Conservation (phyloP, 2,113 vertebrate species). For the Platanista minor region DNA sequence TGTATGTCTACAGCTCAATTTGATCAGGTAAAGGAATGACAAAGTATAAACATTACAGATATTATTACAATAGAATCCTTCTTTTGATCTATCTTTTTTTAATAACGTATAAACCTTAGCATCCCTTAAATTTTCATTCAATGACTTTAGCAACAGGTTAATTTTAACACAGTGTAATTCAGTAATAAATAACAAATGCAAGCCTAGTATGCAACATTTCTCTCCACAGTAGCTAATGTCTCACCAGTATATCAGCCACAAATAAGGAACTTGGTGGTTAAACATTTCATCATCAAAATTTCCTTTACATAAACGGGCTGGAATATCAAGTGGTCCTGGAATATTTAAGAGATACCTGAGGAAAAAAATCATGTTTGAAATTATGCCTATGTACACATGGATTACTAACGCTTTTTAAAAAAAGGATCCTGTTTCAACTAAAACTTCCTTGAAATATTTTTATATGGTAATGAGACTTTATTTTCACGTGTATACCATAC, state of each 20-base stretch:
- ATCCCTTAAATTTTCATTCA: slow-evolving; percentile 48
- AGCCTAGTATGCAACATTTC: slow-evolving; percentile 10
- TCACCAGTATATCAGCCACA: slow-evolving; percentile 95
- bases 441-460: slow-evolving; percentile 20
- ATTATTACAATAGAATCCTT: slow-evolving; percentile 29
- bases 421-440: neutral
- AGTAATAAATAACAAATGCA: slow-evolving; percentile 19
- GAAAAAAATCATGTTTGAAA: slow-evolving; percentile 51
- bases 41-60: slow-evolving; percentile 9
- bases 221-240: slow-evolving; percentile 62
- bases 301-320: slow-evolving; percentile 82
- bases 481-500: neutral
- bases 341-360: slow-evolving; percentile 90
- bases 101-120: slow-evolving; percentile 5
- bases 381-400: neutral
- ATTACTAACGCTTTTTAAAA: neutral
- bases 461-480: neutral
- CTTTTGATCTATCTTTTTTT: slow-evolving; percentile 7
- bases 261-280: slow-evolving; percentile 86
- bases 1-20: slow-evolving; percentile 8
- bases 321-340: slow-evolving; percentile 84
- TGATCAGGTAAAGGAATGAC: slow-evolving; percentile 24
- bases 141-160: slow-evolving; percentile 22
- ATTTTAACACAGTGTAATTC: slow-evolving; percentile 26
- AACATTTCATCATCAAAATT: slow-evolving; percentile 85